Conservation (phyloP, 2,113 vertebrate species). For the Amazona vittata region DNA sequence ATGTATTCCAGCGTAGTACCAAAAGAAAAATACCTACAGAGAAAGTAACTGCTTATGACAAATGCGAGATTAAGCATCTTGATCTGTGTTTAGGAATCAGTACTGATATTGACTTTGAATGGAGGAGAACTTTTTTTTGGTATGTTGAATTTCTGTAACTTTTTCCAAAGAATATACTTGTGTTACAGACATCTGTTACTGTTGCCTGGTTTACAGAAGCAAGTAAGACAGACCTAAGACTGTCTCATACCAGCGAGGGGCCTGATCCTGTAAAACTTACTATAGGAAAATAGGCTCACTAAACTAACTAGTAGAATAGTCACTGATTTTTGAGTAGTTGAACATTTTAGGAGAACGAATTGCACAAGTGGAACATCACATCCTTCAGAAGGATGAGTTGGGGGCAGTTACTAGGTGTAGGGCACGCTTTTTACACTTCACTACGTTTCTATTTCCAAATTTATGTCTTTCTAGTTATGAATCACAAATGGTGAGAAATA, state of each 20-base stretch:
- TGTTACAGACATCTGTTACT: not conserved
- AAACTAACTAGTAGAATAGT: not conserved
- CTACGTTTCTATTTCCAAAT: not conserved
- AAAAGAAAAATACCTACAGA: not conserved
- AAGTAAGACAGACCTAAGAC: not conserved
- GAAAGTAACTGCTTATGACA: not conserved
- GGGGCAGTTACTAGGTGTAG: not conserved
- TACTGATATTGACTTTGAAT: not conserved
- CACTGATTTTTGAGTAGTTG: not conserved
- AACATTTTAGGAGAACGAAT: not conserved
- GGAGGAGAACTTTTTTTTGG: not conserved
- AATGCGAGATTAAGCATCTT: not conserved
- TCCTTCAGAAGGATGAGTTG: not conserved
- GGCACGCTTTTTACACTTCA: not conserved
- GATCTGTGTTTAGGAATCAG: not conserved
- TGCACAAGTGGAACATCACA: not conserved
- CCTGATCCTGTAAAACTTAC: not conserved
- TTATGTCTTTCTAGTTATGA: not conserved
- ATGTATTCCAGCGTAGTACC: not conserved
- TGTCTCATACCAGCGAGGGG: not conserved
- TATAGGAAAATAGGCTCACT: not conserved
- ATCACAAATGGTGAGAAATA: not conserved
- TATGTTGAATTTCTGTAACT: not conserved
- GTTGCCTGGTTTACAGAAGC: not conserved
- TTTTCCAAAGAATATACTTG: not conserved